Conservation (phyloP, 92 coral and sea anemone genomes). For the Desmophyllum pertusum region DNA sequence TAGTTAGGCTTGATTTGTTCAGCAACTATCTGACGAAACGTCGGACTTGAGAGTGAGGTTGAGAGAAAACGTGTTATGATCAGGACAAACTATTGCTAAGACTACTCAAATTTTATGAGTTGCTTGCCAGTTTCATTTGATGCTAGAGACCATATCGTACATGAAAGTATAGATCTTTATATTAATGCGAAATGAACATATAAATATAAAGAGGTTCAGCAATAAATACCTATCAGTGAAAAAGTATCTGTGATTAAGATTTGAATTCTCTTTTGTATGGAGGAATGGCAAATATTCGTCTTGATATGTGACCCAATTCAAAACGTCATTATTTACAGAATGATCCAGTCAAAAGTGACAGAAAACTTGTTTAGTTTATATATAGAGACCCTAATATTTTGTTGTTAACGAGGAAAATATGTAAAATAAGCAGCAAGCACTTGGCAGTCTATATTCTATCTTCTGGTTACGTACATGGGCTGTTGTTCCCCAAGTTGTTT, state of each 20-base stretch:
- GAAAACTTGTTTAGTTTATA: not conserved
- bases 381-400: too few species aligned
- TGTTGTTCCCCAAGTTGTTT: too few species aligned
- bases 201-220: too few species aligned
- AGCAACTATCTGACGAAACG: slow-evolving; percentile 12
- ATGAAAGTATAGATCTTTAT: not conserved
- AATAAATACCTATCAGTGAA: too few species aligned
- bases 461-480: too few species aligned
- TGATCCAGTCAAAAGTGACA: not conserved
- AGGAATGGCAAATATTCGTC: slow-evolving; percentile 15
- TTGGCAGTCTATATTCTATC: too few species aligned
- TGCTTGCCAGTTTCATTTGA: not conserved
- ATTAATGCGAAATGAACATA: not conserved
- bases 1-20: slow-evolving; percentile 42
- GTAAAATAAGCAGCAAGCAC: too few species aligned
- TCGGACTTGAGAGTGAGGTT: not conserved
- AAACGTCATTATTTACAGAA: not conserved
- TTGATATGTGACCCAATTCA: not conserved
- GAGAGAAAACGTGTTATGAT: slow-evolving; percentile 16
- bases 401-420: too few species aligned
- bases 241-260: not conserved
- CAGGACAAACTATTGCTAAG: not conserved
- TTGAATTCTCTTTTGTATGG: not conserved
- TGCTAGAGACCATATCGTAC: not conserved
- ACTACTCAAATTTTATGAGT: not conserved